These are phyloP conservation scores for Prolemur simus DNA, from an alignment of 2,113 vertebrate species.

Conservation along the genomic window DNA sequence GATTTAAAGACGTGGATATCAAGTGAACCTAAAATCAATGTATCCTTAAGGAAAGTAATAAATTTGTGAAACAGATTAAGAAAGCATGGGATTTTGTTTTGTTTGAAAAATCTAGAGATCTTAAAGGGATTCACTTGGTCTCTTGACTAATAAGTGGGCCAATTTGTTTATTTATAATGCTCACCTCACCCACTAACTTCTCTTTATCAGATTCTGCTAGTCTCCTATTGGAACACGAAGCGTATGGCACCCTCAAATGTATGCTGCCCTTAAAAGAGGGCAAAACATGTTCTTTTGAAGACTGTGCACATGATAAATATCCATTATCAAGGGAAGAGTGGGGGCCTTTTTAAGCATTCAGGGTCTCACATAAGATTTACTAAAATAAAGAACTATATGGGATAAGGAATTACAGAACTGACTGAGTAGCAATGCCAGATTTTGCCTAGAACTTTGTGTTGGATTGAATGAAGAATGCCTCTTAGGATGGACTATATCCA, in stretches of 20 bases:
- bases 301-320: background rate
- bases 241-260: background rate
- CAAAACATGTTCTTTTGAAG: background rate
- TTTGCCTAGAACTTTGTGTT: background rate
- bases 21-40: slow-evolving; percentile 56
- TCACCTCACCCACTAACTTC: background rate
- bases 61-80: slow-evolving; percentile 53
- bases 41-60: slow-evolving; percentile 49
- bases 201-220: background rate
- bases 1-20: slow-evolving; percentile 55
- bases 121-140: slow-evolving; percentile 11
- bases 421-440: background rate
- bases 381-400: background rate
- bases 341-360: background rate
- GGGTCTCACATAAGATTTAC: background rate
- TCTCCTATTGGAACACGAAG: background rate
- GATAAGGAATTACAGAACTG: background rate
- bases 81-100: slow-evolving; percentile 13
- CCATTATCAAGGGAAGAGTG: background rate
- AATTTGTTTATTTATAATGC: background rate
- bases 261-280: background rate
- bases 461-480: background rate
- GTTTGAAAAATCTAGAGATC: background rate
- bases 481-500: background rate
- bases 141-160: background rate